These are phyloP conservation scores for Nibea albiflora DNA, from an alignment of 2,113 vertebrate species.

Conservation along the genomic window DNA sequence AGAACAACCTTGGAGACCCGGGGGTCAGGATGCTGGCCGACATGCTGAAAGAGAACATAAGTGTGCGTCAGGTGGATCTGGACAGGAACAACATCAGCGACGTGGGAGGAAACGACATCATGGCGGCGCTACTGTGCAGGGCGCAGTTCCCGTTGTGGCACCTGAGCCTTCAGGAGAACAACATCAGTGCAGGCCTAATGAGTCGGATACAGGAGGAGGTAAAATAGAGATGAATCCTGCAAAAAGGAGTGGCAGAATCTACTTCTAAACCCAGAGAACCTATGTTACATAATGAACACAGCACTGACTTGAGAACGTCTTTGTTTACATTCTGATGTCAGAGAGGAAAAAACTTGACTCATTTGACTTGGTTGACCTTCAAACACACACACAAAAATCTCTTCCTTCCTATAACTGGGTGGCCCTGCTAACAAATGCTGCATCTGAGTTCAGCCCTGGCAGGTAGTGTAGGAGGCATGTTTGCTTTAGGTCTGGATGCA, in stretches of 20 bases:
- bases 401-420: slow-evolving; percentile 62
- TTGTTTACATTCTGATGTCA: slow-evolving; percentile 54
- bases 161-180: slow-evolving; percentile 83
- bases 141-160: slow-evolving; percentile 65
- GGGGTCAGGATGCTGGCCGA: slow-evolving; percentile 82
- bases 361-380: slow-evolving; percentile 49
- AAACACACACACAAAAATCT: slow-evolving; percentile 50
- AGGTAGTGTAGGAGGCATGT: slow-evolving; percentile 66
- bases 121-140: slow-evolving; percentile 75
- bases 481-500: slow-evolving; percentile 67
- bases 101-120: slow-evolving; percentile 82
- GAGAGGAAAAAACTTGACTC: slow-evolving; percentile 52
- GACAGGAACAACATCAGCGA: slow-evolving; percentile 83
- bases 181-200: slow-evolving; percentile 79
- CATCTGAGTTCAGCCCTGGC: slow-evolving; percentile 56
- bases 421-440: slow-evolving; percentile 59
- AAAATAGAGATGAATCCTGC: slow-evolving; percentile 36
- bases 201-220: slow-evolving; percentile 79
- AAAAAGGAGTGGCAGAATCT: slow-evolving; percentile 1
- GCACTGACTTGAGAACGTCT: slow-evolving; percentile 14
- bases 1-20: slow-evolving; percentile 81
- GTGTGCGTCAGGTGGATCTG: slow-evolving; percentile 80
- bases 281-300: slow-evolving; percentile 32
- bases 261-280: not conserved
- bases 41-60: slow-evolving; percentile 73